Conservation (phyloP, 2,113 vertebrate species). For the Noctilio leporinus region DNA sequence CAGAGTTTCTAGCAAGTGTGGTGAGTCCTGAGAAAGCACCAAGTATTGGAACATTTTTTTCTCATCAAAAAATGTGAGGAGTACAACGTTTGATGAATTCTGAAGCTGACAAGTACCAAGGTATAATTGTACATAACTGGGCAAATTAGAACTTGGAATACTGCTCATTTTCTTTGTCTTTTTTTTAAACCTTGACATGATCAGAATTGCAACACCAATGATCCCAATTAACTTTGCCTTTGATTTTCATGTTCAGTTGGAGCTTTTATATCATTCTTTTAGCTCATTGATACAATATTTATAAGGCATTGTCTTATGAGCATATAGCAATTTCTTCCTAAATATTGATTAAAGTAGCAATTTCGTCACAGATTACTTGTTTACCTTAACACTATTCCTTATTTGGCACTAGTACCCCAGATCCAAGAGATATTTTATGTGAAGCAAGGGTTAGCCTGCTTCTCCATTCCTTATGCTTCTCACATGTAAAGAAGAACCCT, state of each 20-base stretch:
- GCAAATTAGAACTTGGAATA: neutral
- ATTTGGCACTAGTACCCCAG: neutral
- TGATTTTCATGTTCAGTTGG: neutral
- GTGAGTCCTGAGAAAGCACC: no score
- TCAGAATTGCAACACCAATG: neutral
- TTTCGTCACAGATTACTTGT: neutral
- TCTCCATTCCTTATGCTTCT: neutral
- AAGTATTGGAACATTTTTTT: no score
- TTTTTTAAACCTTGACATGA: neutral
- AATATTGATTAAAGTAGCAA: neutral
- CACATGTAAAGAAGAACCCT: neutral
- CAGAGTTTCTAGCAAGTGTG: no score
- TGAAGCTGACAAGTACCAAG: no score
- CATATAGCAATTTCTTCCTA: neutral
- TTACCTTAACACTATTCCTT: neutral
- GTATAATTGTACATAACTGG: no score
- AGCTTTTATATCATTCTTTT: neutral
- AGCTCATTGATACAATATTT: neutral
- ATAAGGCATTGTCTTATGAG: neutral
- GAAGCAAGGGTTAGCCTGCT: neutral
- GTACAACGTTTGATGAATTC: no score
- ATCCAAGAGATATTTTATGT: neutral
- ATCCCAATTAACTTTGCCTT: neutral
- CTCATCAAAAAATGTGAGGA: no score
- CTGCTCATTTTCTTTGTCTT: neutral